Base-by-base conservation (phyloP, 2,113 vertebrate genomes). In the Forbesichthys papilliferus region DNA sequence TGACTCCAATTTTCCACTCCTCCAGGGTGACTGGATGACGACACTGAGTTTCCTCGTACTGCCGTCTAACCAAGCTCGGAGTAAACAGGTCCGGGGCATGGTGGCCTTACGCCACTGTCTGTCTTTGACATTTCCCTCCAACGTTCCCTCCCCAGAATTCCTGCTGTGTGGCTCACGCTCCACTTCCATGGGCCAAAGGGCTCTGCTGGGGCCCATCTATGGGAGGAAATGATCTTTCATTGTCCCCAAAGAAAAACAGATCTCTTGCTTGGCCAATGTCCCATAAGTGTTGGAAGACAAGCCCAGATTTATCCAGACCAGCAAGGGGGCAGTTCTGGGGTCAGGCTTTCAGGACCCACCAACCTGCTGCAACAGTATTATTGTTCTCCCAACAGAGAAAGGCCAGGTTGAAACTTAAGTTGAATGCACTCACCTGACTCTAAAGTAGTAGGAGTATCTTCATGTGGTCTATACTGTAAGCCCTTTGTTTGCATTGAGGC, bases 181-280 rank as follows among this genome's bases (percentile, higher is more conserved):
- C 69, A 78, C 64, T 27, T 18, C 81, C 81, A 16, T 46, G 75
- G 76, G 81, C 90, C 88, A 84, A 84, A 66, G 11, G 53, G 67
- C 64, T 81, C 86, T 83, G 77, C 74, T 49, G 79, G 48, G 87
- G 71, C 84, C 67, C 83, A 79, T 85, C 83, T 87, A 85, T 36
- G 77, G 83, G 82, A 91, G 90, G 90, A 93, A 92, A 91, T 91
- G 88, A 90, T 90, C 91, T 92, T 91, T 92, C 90, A 93, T 90
- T 90, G 88, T 27, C 56, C 85, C 87, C 83, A 77, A 78, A 90
- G 42, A 91, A 88, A 74, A 68, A 82, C 18, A 73, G 1, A 66
- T 63, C 75, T 78, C 70, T 64, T 69, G 83, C 90, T 83, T 87
- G 86, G 88, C 86, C 60, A 48, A 47, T 71, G 63, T 46, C 71